phyloP scores from a whole-genome alignment of 1,140 invertebrate species.

The Platyscapa corneri region DNA sequence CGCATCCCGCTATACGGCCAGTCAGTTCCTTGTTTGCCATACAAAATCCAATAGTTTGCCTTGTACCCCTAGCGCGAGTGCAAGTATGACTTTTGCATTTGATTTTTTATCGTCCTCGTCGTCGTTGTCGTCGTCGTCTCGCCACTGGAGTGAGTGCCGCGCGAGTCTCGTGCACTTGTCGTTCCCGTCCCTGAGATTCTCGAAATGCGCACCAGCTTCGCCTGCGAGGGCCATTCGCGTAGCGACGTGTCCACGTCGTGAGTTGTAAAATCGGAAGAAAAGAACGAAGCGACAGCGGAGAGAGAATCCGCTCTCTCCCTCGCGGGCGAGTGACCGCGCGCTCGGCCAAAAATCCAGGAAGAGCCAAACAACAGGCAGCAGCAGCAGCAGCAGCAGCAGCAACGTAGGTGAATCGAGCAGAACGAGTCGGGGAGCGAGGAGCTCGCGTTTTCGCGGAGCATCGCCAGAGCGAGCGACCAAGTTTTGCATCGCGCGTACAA shows the following conservation, averaged over 20 bases:
- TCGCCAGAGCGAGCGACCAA: neutral
- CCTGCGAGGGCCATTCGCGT: conserved; percentile 9
- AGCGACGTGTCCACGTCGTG: conserved; percentile 41
- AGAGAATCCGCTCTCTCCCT: conserved; percentile 14
- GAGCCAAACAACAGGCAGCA: neutral
- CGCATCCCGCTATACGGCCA: conserved; percentile 68
- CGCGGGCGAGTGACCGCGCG: conserved; percentile 20
- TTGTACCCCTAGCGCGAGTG: conserved; percentile 68
- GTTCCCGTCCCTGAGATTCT: neutral
- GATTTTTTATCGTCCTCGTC: conserved; percentile 54
- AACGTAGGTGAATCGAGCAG: neutral
- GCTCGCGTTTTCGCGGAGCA: neutral
- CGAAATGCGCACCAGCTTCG: conserved; percentile 25
- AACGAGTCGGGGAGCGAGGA: neutral
- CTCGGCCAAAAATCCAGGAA: conserved; percentile 13
- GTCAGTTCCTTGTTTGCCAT: conserved; percentile 76
- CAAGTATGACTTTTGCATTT: conserved; percentile 64
- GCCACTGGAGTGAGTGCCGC: conserved; percentile 20
- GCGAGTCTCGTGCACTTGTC: neutral
- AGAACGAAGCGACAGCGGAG: conserved; percentile 7
- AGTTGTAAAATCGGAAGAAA: conserved; percentile 30
- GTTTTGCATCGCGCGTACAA: neutral
- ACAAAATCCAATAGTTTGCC: conserved; percentile 76
- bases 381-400: neutral
- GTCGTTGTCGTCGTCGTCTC: conserved; percentile 36